Percentiles rank a stretch among this genome's conserved stretches.
These are phyloP conservation scores for Antheraea mylitta DNA, from an alignment of 1,140 invertebrate species.

Conservation along the genomic window DNA sequence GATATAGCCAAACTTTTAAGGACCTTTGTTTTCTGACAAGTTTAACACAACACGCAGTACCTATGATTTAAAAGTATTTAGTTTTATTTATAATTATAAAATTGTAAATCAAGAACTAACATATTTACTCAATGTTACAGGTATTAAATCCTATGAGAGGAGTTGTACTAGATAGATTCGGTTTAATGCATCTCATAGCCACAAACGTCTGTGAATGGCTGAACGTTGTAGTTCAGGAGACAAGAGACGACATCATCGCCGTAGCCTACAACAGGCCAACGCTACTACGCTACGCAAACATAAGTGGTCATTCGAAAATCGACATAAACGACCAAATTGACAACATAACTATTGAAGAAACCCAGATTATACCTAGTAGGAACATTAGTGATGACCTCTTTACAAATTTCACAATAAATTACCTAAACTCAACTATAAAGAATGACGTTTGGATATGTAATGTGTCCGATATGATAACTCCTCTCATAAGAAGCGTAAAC, in stretches of 20 bases:
- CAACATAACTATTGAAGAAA: constrained; percentile 37
- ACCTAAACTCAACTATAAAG: constrained; percentile 32
- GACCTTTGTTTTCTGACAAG: too few species aligned
- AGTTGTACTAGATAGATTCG: constrained; percentile 79
- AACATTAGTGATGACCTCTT: constrained; percentile 29
- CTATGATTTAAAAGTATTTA: too few species aligned
- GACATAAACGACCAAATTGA: constrained; percentile 38
- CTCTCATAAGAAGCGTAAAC: constrained; percentile 81
- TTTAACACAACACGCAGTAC: too few species aligned
- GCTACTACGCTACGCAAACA: constrained; percentile 49
- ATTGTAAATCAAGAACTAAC: too few species aligned
- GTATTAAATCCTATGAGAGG: constrained; percentile 71
- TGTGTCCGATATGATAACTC: constrained; percentile 80
- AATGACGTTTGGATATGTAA: constrained; percentile 58
- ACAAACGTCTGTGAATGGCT: constrained; percentile 84
- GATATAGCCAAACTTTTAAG: too few species aligned
- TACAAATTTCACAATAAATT: constrained; percentile 29
- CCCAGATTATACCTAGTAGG: constrained; percentile 11
- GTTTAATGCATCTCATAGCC: constrained; percentile 80
- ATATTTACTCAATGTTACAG: constrained; percentile 36
- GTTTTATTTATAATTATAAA: too few species aligned
- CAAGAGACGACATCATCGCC: constrained; percentile 80
- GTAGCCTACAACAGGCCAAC: constrained; percentile 53
- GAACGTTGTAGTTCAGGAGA: constrained; percentile 82
- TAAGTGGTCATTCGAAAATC: constrained; percentile 38